These are phyloP conservation scores for Streptopelia turtur DNA, from an alignment of 2,797 vertebrate genomes.

Conservation along the genomic window DNA sequence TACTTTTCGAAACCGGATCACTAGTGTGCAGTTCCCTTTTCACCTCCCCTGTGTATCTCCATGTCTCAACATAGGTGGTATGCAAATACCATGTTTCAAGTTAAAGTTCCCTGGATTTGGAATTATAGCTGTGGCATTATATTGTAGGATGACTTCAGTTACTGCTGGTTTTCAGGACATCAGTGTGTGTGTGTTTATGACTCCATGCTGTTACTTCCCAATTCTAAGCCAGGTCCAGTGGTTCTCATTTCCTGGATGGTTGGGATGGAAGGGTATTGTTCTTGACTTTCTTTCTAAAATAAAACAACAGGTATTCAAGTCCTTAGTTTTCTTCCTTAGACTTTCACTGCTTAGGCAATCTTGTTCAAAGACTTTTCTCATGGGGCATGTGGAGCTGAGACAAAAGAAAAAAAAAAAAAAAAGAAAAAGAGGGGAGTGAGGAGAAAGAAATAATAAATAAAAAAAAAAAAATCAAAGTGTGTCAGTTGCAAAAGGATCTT, in stretches of 20 bases:
- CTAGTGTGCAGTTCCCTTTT: background rate
- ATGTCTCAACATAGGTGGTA: fast-evolving
- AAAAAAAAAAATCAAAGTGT: background rate
- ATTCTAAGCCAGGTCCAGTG: background rate
- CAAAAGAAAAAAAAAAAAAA: too few species aligned
- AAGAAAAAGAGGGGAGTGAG: fast-evolving
- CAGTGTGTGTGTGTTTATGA: background rate
- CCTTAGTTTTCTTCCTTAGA: background rate
- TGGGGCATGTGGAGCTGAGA: background rate
- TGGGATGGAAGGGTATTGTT: background rate
- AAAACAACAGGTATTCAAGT: background rate
- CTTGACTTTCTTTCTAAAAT: background rate
- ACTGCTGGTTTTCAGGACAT: background rate
- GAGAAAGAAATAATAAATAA: background rate
- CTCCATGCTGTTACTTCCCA: background rate
- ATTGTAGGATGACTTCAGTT: background rate
- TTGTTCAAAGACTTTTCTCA: background rate
- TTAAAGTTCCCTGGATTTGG: background rate
- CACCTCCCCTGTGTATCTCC: background rate
- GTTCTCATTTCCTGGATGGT: background rate
- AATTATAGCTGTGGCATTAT: background rate
- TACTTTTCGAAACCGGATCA: background rate
- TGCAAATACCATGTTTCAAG: background rate
- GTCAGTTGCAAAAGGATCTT: background rate
- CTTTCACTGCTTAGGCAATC: background rate